phyloP scores from a whole-genome alignment of 1,140 invertebrate species.

The Conopomorpha cramerella region DNA sequence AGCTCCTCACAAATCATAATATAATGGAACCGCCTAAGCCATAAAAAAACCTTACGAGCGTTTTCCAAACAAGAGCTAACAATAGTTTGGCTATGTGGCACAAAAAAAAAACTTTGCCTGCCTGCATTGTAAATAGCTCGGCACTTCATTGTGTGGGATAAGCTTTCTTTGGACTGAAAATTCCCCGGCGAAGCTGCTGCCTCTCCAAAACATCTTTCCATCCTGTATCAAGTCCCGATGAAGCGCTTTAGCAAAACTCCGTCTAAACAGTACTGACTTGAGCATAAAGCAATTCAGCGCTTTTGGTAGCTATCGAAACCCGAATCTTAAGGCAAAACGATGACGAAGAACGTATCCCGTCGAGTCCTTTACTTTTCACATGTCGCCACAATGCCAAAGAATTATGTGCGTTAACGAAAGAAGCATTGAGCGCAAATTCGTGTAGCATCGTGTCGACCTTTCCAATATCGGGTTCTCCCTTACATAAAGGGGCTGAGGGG shows the following conservation, averaged over 20 bases:
- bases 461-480: conserved; percentile 19
- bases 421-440: conserved; percentile 8
- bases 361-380: conserved; percentile 15
- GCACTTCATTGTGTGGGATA: conserved; percentile 22
- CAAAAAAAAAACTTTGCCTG: conserved; percentile 15
- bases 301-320: conserved; percentile 13
- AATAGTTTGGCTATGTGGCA: conserved; percentile 15
- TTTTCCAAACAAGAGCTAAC: conserved; percentile 11
- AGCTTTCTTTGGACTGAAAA: conserved; percentile 30
- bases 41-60: conserved; percentile 21
- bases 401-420: conserved; percentile 5
- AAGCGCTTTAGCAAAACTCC: not conserved
- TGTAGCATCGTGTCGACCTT: conserved; percentile 6
- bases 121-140: conserved; percentile 28
- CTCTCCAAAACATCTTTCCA: conserved; percentile 7
- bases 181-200: conserved; percentile 25
- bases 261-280: not conserved
- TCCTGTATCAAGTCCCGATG: conserved; percentile 17
- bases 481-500: conserved; percentile 41
- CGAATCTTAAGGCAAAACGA: conserved; percentile 33
- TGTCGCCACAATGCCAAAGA: conserved; percentile 1
- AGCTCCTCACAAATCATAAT: conserved; percentile 28
- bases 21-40: conserved; percentile 23
- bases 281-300: conserved; percentile 13
- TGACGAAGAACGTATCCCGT: conserved; percentile 25